phyloP scores from a whole-genome alignment of 2,797 vertebrate genomes.

The Centroberyx gerrardi region DNA sequence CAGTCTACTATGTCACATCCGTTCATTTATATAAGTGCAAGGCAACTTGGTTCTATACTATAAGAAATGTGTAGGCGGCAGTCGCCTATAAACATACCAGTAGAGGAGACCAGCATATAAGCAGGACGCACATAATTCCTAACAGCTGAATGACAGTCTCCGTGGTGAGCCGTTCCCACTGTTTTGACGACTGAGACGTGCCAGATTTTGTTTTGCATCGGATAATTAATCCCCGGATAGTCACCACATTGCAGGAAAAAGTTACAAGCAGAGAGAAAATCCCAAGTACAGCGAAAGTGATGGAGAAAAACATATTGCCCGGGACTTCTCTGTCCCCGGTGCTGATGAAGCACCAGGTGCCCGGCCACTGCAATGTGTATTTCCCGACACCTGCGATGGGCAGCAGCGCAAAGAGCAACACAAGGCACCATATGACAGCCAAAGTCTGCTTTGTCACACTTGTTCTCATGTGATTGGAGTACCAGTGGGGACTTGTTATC shows the following conservation, averaged over 20 bases:
- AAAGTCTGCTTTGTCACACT: conserved; percentile 87
- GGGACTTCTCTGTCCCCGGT: conserved; percentile 76
- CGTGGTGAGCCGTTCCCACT: conserved; percentile 93
- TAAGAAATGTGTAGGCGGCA: neutral
- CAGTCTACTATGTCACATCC: neutral
- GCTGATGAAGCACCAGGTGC: conserved; percentile 98
- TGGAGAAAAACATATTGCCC: conserved; percentile 87
- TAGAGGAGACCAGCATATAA: conserved; percentile 95
- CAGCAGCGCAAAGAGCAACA: conserved; percentile 90
- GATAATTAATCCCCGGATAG: conserved; percentile 90
- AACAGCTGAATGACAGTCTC: conserved; percentile 96
- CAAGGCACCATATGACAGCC: conserved; percentile 87
- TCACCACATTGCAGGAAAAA: conserved; percentile 92
- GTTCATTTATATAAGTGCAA: neutral
- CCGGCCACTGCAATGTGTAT: conserved; percentile 94
- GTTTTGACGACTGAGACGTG: conserved; percentile 85
- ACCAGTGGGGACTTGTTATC: conserved; percentile 95
- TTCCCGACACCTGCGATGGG: conserved; percentile 90
- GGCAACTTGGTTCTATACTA: neutral
- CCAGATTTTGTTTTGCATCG: conserved; percentile 89
- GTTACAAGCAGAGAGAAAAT: conserved; percentile 91
- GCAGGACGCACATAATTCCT: conserved; percentile 96
- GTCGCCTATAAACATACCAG: conserved; percentile 89
- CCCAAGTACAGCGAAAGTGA: conserved; percentile 91
- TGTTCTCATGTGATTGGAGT: conserved; percentile 93